Percentiles rank a stretch among this genome's conserved stretches.
Conservation (phyloP, 1,140 invertebrate genomes). For the Pseudomyrmex gracilis region DNA sequence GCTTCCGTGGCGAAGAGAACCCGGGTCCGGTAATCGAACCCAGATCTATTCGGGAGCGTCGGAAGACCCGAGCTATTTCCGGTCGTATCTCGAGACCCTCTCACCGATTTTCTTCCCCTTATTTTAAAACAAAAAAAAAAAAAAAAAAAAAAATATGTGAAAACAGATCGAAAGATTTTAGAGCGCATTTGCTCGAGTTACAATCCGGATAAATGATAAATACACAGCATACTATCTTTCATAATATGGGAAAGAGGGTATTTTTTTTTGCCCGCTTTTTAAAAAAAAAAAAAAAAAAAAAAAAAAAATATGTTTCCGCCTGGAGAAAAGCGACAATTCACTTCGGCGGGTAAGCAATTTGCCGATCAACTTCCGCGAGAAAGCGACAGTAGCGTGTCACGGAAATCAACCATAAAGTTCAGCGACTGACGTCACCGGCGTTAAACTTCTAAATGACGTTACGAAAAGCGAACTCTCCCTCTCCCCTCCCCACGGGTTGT, state of each 20-base stretch:
- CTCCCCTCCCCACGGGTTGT: background rate
- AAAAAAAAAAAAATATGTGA: slow-evolving; percentile 15
- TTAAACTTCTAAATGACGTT: slow-evolving; percentile 47
- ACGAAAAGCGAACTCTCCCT: background rate
- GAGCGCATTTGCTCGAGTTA: too few species aligned
- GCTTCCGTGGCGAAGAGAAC: slow-evolving; percentile 7
- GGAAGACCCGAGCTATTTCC: slow-evolving; percentile 65
- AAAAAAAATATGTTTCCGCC: slow-evolving; percentile 24
- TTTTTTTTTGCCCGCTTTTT: too few species aligned
- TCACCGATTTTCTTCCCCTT: slow-evolving; percentile 42
- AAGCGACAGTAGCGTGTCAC: slow-evolving; percentile 50
- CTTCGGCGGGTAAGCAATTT: slow-evolving; percentile 48
- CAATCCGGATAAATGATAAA: too few species aligned
- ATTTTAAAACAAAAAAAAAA: background rate
- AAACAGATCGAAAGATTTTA: too few species aligned
- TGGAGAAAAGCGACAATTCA: slow-evolving; percentile 46
- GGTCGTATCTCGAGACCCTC: background rate
- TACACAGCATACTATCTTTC: too few species aligned
- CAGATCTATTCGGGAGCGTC: slow-evolving; percentile 56
- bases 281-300: too few species aligned
- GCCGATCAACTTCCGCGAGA: slow-evolving; percentile 43
- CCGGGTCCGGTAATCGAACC: slow-evolving; percentile 69
- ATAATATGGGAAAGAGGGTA: too few species aligned
- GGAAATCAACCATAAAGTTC: slow-evolving; percentile 59
- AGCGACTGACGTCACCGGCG: slow-evolving; percentile 40